Evolutionary conservation across 1,140 invertebrate genomes (phyloP).

Genomic region (Acyrthosiphon pisum): DNA sequence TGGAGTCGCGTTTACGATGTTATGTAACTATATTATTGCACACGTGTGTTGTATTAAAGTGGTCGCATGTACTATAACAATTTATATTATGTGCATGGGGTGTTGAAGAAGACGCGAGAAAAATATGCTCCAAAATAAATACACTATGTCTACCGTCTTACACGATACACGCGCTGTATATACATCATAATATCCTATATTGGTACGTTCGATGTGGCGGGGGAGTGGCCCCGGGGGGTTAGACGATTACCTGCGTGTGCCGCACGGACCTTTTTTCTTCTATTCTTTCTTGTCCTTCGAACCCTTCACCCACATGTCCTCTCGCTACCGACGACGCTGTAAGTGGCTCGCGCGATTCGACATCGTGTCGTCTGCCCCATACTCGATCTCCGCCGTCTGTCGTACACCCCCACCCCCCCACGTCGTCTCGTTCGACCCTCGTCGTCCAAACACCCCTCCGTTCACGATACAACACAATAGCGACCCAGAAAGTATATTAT

Average conservation of each 20-base stretch:
- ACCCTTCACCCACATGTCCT: not conserved
- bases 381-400: conserved; percentile 22
- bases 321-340: not conserved
- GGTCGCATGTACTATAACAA: too few species aligned
- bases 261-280: conserved; percentile 39
- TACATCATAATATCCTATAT: not conserved
- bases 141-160: not conserved
- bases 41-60: not conserved
- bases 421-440: not conserved
- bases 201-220: not conserved
- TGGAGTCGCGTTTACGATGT: not conserved
- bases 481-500: not conserved
- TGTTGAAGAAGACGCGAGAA: not conserved
- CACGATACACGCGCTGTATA: not conserved
- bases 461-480: not conserved
- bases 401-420: not conserved
- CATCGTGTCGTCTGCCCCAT: conserved; percentile 29
- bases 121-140: not conserved
- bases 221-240: not conserved
- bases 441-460: not conserved
- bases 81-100: not conserved
- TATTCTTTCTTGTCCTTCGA: not conserved
- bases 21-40: not conserved
- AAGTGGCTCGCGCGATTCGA: conserved; percentile 20
- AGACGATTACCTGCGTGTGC: conserved; percentile 15